Evolutionary conservation across 2,113 vertebrate genomes (phyloP).

Genomic region (Triplophysa tibetana): DNA sequence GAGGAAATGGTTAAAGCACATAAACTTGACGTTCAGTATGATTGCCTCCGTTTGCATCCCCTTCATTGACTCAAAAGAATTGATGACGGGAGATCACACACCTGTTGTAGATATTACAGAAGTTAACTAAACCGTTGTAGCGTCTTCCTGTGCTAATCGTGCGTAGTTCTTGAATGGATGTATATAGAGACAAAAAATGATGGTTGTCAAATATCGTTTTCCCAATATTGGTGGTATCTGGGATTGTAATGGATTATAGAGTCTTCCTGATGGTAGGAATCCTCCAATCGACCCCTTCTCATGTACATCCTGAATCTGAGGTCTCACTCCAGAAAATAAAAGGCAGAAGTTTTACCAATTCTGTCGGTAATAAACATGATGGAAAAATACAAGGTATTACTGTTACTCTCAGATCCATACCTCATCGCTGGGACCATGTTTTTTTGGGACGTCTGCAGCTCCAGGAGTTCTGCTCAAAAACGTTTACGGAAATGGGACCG

Average conservation of each 20-base stretch:
- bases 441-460: conserved; percentile 29
- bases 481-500: conserved; percentile 38
- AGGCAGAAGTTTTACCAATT: conserved; percentile 7
- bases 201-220: not conserved
- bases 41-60: not conserved
- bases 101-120: not conserved
- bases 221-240: not conserved
- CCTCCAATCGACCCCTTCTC: not conserved
- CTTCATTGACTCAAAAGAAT: not conserved
- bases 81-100: not conserved
- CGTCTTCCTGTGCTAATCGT: conserved; percentile 51
- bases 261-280: conserved; percentile 3
- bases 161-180: conserved; percentile 19
- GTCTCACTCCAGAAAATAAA: not conserved
- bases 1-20: not conserved
- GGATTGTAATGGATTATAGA: not conserved
- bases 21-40: not conserved
- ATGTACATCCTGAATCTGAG: not conserved
- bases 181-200: not conserved
- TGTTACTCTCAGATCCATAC: conserved; percentile 26
- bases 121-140: conserved; percentile 26
- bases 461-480: conserved; percentile 3
- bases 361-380: conserved; percentile 3
- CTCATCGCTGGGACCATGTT: conserved; percentile 34
- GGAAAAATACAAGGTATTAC: conserved; percentile 22